These are phyloP conservation scores for Heliornis fulica DNA, from an alignment of 2,113 vertebrate species.

Conservation along the genomic window DNA sequence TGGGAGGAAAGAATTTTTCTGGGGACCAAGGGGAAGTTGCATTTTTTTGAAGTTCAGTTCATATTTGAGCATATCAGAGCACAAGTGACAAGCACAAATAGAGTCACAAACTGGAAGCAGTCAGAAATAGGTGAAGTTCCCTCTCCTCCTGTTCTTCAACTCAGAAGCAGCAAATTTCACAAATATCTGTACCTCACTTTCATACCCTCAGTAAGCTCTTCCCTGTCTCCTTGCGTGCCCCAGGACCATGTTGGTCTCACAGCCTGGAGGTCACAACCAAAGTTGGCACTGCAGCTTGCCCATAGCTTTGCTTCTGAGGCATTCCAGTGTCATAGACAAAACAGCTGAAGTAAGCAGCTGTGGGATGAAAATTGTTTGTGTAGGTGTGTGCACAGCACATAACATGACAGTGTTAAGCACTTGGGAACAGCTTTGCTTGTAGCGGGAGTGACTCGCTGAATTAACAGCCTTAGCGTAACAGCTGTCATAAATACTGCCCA, in stretches of 20 bases:
- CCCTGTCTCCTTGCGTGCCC: background rate
- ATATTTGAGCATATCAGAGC: background rate
- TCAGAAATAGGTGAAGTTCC: background rate
- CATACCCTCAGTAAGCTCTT: background rate
- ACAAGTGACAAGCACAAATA: background rate
- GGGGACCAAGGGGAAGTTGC: background rate
- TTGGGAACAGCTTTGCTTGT: background rate
- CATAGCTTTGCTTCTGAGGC: background rate
- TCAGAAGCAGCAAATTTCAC: background rate
- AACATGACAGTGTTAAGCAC: conserved; percentile 11
- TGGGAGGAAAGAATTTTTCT: background rate
- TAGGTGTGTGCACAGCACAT: conserved; percentile 18
- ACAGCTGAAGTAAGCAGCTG: conserved; percentile 17
- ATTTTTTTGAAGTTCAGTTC: background rate
- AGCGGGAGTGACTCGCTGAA: background rate
- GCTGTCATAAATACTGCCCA: background rate
- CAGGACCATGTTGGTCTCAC: background rate
- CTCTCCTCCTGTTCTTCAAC: background rate
- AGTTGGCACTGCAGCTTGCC: background rate
- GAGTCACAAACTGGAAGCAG: background rate
- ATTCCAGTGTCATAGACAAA: background rate
- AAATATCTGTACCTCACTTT: background rate
- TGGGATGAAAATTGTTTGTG: background rate
- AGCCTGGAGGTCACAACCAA: background rate
- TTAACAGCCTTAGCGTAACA: background rate